Conservation (phyloP, 2,113 vertebrate species). For the Gobius niger region DNA sequence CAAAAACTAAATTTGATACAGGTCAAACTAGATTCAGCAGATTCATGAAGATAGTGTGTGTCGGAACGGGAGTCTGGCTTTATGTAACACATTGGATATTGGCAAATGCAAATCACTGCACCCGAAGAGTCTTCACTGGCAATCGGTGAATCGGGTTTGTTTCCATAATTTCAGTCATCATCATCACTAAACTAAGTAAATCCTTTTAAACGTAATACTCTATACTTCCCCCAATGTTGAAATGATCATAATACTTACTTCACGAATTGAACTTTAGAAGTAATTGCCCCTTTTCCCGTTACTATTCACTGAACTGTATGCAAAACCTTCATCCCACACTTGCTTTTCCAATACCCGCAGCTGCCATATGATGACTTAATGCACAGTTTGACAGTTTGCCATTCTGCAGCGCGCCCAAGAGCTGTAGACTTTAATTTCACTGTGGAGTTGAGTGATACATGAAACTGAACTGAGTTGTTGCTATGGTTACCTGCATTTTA, state of each 20-base stretch:
- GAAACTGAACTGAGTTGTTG: constrained; percentile 16
- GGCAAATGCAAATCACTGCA: no score
- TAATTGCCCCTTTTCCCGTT: background rate
- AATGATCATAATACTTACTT: no score
- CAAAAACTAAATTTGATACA: no score
- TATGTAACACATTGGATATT: no score
- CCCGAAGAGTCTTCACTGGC: no score
- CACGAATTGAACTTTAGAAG: no score
- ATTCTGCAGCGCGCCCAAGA: background rate
- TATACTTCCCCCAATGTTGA: background rate
- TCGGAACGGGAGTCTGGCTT: no score
- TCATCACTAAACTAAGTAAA: background rate
- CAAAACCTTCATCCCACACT: background rate
- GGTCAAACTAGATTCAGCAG: no score
- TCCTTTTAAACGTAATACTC: background rate
- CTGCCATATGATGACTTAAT: background rate
- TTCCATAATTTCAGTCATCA: no score
- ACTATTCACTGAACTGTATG: background rate
- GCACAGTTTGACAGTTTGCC: constrained; percentile 5
- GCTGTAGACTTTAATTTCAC: constrained; percentile 10
- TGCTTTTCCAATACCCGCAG: background rate
- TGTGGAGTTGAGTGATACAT: background rate
- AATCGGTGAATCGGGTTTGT: no score
- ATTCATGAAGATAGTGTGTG: no score
- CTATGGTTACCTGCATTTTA: constrained; percentile 31